Conservation (phyloP, 2,888 invertebrate genomes). For the Lasioglossum malachurum region DNA sequence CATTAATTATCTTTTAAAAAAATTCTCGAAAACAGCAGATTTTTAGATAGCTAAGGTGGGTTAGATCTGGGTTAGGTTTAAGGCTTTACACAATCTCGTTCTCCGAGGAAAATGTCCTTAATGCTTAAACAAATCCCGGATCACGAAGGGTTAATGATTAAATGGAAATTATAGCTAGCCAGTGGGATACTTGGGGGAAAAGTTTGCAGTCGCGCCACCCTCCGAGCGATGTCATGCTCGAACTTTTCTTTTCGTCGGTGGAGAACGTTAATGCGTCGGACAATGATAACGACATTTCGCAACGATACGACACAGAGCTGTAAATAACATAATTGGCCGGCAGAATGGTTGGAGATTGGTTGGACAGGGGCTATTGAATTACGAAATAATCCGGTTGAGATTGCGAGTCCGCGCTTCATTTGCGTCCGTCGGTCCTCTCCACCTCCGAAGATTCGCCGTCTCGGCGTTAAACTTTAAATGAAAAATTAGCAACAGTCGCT, state of each 20-base stretch:
- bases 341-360: conserved; percentile 29
- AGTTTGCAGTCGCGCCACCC: neutral
- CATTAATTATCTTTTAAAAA: too few species aligned
- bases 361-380: conserved; percentile 24
- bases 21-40: too few species aligned
- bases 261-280: neutral
- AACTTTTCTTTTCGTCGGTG: conserved; percentile 1
- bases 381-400: conserved; percentile 47
- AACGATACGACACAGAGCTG: conserved; percentile 7
- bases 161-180: neutral
- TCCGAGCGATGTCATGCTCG: neutral
- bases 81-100: neutral
- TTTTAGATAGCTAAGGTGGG: too few species aligned
- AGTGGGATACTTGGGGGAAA: neutral
- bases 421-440: conserved; percentile 5
- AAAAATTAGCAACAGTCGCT: conserved; percentile 60
- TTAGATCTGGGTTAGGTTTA: too few species aligned
- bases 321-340: conserved; percentile 8
- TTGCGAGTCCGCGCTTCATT: conserved; percentile 38
- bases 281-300: conserved; percentile 4
- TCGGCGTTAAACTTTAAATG: conserved; percentile 48
- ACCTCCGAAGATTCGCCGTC: neutral
- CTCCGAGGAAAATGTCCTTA: neutral
- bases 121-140: neutral
- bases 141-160: neutral